Percentiles rank a stretch among this genome's conserved stretches.
Conservation (phyloP, 1,140 invertebrate genomes). For the Megalonaias nervosa region DNA sequence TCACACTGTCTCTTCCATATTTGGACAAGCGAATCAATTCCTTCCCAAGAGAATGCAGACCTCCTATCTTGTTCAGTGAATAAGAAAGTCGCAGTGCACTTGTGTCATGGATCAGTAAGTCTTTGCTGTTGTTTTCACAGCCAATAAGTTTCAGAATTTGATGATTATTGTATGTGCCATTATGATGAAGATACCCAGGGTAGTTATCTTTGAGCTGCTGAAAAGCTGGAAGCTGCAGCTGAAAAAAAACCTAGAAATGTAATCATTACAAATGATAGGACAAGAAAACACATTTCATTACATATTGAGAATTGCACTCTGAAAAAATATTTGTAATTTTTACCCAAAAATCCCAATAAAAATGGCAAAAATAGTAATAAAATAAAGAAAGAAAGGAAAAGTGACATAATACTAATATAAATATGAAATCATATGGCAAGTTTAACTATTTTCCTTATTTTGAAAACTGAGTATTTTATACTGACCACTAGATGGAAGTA, state of each 20-base stretch:
- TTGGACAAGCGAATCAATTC: constrained; percentile 57
- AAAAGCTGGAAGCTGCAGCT: constrained; percentile 58
- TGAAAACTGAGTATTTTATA: too few species aligned
- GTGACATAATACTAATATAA: too few species aligned
- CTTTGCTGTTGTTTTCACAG: constrained; percentile 18
- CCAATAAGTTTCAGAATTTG: constrained; percentile 51
- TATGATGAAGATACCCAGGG: constrained; percentile 63
- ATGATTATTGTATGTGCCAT: constrained; percentile 58
- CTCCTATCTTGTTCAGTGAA: constrained; percentile 62
- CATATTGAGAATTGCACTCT: too few species aligned
- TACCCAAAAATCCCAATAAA: too few species aligned
- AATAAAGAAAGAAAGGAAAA: too few species aligned
- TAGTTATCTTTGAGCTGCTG: constrained; percentile 50
- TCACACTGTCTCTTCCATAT: constrained; percentile 59
- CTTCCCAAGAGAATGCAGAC: constrained; percentile 56
- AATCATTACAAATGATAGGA: too few species aligned
- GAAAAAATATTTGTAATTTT: too few species aligned
- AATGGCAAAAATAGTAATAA: too few species aligned
- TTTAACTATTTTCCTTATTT: too few species aligned
- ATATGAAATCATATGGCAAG: too few species aligned
- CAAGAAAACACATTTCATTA: too few species aligned
- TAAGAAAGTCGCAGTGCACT: constrained; percentile 63
- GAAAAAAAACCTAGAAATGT: constrained; percentile 31
- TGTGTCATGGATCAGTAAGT: constrained; percentile 57
- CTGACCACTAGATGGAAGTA: too few species aligned